Percentiles rank a stretch among this genome's conserved stretches.
These are phyloP conservation scores for Lycocerus yunnanus DNA, from an alignment of 2,888 invertebrate species.

Conservation along the genomic window DNA sequence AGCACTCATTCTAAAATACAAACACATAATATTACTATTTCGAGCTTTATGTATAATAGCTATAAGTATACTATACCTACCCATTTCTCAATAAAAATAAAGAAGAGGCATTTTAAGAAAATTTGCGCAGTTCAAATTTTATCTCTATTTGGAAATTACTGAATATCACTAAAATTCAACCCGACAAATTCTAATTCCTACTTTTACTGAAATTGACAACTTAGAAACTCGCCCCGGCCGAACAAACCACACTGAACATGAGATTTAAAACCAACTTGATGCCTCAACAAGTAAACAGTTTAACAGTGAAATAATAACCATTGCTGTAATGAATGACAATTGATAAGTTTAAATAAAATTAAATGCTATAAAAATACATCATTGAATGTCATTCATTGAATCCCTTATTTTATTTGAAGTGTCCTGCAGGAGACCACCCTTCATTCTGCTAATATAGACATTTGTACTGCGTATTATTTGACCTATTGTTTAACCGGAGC, in stretches of 20 bases:
- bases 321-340: background rate
- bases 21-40: too few relatives aligned
- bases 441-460: constrained; percentile 44
- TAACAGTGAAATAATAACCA: background rate
- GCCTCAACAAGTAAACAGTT: background rate
- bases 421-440: constrained; percentile 39
- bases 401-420: constrained; percentile 36
- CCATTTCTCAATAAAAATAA: background rate
- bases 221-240: background rate
- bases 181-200: background rate
- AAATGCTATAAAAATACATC: background rate
- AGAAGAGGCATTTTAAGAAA: background rate
- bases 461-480: constrained; percentile 47
- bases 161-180: background rate
- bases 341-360: too few relatives aligned
- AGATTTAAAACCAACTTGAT: background rate
- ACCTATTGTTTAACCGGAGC: constrained; percentile 44
- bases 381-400: background rate
- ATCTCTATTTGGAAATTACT: background rate
- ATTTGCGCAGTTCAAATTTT: background rate
- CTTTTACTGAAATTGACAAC: background rate
- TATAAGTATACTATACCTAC: too few relatives aligned
- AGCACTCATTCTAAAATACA: too few relatives aligned
- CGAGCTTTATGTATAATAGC: too few relatives aligned
- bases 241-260: background rate